Evolutionary conservation across 23 tunicate genomes (phyloP).

Genomic region (Trididemnum nubilum): DNA sequence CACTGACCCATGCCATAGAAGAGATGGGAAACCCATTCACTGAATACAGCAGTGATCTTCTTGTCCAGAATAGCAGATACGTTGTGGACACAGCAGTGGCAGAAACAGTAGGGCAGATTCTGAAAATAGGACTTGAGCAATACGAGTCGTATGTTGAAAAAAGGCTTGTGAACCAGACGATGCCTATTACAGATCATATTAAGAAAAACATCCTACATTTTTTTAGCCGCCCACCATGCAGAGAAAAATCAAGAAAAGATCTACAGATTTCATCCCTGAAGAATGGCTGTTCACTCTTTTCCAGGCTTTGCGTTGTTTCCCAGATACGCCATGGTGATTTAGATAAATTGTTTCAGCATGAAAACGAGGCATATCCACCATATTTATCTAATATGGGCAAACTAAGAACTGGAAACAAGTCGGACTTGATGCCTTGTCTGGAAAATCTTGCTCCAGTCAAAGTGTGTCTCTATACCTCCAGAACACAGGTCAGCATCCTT

Average conservation of each 20-base stretch:
- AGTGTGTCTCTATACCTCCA: too few species aligned
- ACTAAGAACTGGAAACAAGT: not conserved
- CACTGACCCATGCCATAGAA: not conserved
- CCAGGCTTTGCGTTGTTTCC: not conserved
- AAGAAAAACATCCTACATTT: not conserved
- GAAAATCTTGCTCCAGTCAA: too few species aligned
- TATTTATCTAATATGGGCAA: not conserved
- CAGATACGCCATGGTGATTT: slow-evolving; percentile 1
- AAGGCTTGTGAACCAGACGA: not conserved
- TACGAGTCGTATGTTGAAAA: not conserved
- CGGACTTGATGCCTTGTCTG: too few species aligned
- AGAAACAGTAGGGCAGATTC: not conserved
- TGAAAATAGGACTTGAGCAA: not conserved
- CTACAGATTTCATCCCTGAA: too few species aligned
- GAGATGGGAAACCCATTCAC: slow-evolving; percentile 4
- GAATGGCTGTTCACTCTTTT: not conserved
- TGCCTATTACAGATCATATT: not conserved
- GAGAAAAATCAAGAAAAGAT: not conserved
- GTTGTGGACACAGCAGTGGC: not conserved
- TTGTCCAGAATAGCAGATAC: not conserved
- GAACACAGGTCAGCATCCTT: too few species aligned
- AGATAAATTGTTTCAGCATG: slow-evolving; percentile 6
- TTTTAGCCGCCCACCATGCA: not conserved
- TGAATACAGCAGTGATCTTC: not conserved
- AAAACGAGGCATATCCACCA: not conserved